Evolutionary conservation across 1,140 invertebrate species (phyloP).

Genomic region (Grapholita molesta): DNA sequence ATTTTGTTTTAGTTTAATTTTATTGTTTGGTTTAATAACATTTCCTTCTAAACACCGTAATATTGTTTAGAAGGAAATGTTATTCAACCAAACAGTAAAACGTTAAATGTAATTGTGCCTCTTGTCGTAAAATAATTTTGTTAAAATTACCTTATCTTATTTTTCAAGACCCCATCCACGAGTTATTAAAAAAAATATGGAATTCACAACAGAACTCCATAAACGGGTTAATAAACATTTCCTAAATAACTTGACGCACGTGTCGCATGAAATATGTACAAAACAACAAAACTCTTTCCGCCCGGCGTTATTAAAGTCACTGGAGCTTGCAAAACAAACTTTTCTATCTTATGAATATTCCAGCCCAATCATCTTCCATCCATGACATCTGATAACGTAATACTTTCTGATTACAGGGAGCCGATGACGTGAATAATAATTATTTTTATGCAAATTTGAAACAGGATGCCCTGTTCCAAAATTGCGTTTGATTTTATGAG

Average conservation of each 20-base stretch:
- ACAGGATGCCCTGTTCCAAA: too few species aligned
- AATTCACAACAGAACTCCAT: too few species aligned
- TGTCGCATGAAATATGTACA: conserved; percentile 13
- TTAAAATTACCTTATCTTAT: too few species aligned
- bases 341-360: conserved; percentile 17
- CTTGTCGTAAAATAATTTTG: too few species aligned
- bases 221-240: background rate
- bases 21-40: too few species aligned
- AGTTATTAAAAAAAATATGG: too few species aligned
- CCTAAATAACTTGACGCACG: background rate
- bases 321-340: conserved; percentile 7
- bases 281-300: background rate
- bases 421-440: conserved; percentile 15
- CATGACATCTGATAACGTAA: conserved; percentile 17
- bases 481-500: background rate
- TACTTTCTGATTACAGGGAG: background rate
- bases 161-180: too few species aligned
- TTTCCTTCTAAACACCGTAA: too few species aligned
- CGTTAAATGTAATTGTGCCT: too few species aligned
- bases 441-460: conserved; percentile 5
- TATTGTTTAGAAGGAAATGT: too few species aligned
- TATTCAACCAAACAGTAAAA: too few species aligned
- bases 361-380: conserved; percentile 12
- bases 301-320: background rate
- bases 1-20: too few species aligned